Evolutionary conservation across 2,113 vertebrate species (phyloP).

Genomic region (Serilophus lunatus): DNA sequence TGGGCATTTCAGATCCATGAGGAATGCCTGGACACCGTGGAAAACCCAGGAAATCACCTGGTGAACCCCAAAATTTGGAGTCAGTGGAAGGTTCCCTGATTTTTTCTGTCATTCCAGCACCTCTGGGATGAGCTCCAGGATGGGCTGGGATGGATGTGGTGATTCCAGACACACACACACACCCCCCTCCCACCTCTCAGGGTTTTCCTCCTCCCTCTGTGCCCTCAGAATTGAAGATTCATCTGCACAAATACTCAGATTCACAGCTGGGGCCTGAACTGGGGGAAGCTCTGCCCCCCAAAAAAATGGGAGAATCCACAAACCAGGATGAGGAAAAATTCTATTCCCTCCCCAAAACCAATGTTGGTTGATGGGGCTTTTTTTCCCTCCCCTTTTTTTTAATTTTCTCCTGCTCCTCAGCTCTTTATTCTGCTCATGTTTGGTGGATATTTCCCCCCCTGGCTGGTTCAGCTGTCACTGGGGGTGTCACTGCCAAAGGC

Average conservation of each 20-base stretch:
- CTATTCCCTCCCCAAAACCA: neutral
- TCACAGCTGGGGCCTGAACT: neutral
- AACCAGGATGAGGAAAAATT: neutral
- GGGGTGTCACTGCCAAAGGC: neutral
- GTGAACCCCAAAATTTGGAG: accelerated
- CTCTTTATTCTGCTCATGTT: neutral
- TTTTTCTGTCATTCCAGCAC: neutral
- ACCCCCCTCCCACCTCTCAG: neutral
- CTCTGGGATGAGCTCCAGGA: neutral
- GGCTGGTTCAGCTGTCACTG: neutral
- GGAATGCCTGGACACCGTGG: neutral
- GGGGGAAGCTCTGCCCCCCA: neutral
- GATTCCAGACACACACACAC: too few species aligned
- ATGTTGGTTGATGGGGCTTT: neutral
- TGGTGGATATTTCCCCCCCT: neutral
- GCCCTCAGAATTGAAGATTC: neutral
- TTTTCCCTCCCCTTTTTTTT: accelerated
- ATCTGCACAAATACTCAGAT: neutral
- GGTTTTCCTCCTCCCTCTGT: neutral
- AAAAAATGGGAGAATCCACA: neutral
- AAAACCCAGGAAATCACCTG: neutral
- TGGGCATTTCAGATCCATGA: neutral
- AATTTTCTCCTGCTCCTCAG: neutral
- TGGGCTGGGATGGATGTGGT: neutral
- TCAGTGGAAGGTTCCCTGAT: neutral